Evolutionary conservation across 2,888 invertebrate genomes (phyloP), one percentile per base, ranked within the genome.

Genomic region (Pandemis cinnamomeana): DNA sequence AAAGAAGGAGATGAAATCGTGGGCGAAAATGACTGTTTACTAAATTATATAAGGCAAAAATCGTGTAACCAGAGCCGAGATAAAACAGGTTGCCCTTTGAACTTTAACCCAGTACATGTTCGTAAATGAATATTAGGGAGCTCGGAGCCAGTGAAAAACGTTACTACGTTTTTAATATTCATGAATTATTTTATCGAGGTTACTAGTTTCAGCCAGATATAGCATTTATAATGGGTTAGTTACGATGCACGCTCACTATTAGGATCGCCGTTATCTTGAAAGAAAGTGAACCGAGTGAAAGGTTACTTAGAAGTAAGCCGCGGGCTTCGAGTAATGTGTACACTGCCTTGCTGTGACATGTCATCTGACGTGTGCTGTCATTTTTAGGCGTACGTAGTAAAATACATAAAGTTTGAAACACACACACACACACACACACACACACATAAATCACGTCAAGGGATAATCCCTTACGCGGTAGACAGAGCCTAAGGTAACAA

Each of bases 141-240:
- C 55, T 55, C 7, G 36, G 11, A 41, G 27, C 67, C 61, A 42
- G 48, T 61, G 69, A 66, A 73, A 64, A 73, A 73, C 53, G 51
- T 58, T 55, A 71, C 41, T 46, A 51, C 69, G 60, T 67, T 76
- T 77, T 77, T 71, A 77, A 77, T 77, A 77, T 77, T 77, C 77
- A 77, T 77, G 76, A 70, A 68, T 72, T 69, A 76, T 77, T 75
- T 76, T 75, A 76, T 72, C 75, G 76, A 20, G 69, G 66, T 42
- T 20, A 66, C 76, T 75, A 76, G 77, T 76, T 77, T 42, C 48
- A 48, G 41, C 13, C 64, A 20, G 62, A 48, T 69, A 55, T 36
- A 36, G 48, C 48, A 13, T 63, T 13, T 48, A 20, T 27, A 55
- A 8, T 53, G 44, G 55, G 44, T 62, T 41, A 53, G 27, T 20